A percentile compares a stretch with the other conserved stretches of the same genome.
Conservation (phyloP, 2,797 vertebrate genomes). For the Sandelia bainsii region DNA sequence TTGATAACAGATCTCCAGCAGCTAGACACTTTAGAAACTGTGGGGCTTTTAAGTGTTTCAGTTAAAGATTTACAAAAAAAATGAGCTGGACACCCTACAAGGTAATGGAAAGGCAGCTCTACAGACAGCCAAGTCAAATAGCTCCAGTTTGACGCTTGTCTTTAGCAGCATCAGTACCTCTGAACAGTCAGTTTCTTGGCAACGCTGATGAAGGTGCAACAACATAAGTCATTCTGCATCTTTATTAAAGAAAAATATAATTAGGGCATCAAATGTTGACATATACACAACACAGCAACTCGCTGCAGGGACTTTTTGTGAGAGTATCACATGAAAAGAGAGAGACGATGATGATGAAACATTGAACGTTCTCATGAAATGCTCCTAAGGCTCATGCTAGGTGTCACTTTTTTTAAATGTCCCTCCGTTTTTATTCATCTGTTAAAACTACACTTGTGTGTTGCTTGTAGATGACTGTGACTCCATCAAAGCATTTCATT, state of each 20-base stretch:
- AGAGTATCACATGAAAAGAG: background rate
- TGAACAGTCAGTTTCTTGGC: background rate
- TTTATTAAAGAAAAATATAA: background rate
- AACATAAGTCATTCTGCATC: background rate
- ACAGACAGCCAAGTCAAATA: no score
- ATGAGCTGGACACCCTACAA: conserved; percentile 4
- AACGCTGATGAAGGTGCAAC: background rate
- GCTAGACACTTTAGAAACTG: conserved; percentile 4
- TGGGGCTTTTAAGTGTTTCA: conserved; percentile 6
- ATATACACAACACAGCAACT: background rate
- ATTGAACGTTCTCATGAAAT: conserved; percentile 24
- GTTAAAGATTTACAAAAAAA: conserved; percentile 15
- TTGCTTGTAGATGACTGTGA: background rate
- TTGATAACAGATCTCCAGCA: conserved; percentile 28
- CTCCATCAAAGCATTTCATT: background rate
- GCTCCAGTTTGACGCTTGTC: background rate
- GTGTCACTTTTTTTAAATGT: conserved; percentile 4
- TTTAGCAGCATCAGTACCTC: background rate
- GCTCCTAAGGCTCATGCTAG: background rate
- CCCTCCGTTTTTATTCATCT: background rate
- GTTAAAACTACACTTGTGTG: conserved; percentile 1
- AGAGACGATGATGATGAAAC: conserved; percentile 12
- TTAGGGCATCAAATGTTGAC: background rate
- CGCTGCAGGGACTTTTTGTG: background rate
- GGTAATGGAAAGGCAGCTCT: background rate